Percentiles rank a stretch among this genome's conserved stretches.
Evolutionary conservation across 2,888 invertebrate genomes (phyloP).

Genomic region (Rhagium mordax): DNA sequence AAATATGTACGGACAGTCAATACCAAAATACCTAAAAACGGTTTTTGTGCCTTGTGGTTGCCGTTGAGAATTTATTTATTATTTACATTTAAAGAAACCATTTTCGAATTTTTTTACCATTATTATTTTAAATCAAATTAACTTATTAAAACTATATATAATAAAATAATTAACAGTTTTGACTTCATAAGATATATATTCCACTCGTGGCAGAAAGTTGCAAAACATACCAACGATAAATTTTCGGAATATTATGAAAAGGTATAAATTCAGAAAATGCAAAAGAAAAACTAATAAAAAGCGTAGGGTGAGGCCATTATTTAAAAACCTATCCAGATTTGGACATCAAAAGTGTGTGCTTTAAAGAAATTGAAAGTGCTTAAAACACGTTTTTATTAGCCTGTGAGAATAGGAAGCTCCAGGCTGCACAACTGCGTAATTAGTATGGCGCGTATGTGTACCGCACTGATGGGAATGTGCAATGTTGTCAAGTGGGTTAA

Average conservation of each 20-base stretch:
- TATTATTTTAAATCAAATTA: too few relatives aligned
- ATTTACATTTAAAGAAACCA: too few relatives aligned
- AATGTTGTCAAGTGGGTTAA: not conserved
- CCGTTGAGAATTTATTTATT: too few relatives aligned
- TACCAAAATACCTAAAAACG: too few relatives aligned
- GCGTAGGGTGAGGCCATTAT: not conserved
- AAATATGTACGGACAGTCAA: too few relatives aligned
- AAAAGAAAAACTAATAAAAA: constrained; percentile 11
- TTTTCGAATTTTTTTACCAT: too few relatives aligned
- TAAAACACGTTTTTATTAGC: not conserved
- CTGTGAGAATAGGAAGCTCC: not conserved
- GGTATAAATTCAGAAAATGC: constrained; percentile 6
- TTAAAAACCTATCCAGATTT: constrained; percentile 12
- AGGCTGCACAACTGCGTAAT: not conserved
- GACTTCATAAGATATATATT: too few relatives aligned
- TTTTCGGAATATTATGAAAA: constrained; percentile 7
- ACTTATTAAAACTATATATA: too few relatives aligned
- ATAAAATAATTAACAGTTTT: too few relatives aligned
- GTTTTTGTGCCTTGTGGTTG: too few relatives aligned
- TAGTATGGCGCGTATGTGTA: not conserved
- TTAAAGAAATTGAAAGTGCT: constrained; percentile 8
- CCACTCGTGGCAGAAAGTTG: not conserved
- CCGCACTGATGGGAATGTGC: not conserved
- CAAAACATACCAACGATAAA: not conserved
- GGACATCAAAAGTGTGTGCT: constrained; percentile 5